Percentiles rank a stretch among this genome's conserved stretches.
phyloP scores from a whole-genome alignment of 2,888 invertebrate species.

The Ashinkailepas kermadecensis region DNA sequence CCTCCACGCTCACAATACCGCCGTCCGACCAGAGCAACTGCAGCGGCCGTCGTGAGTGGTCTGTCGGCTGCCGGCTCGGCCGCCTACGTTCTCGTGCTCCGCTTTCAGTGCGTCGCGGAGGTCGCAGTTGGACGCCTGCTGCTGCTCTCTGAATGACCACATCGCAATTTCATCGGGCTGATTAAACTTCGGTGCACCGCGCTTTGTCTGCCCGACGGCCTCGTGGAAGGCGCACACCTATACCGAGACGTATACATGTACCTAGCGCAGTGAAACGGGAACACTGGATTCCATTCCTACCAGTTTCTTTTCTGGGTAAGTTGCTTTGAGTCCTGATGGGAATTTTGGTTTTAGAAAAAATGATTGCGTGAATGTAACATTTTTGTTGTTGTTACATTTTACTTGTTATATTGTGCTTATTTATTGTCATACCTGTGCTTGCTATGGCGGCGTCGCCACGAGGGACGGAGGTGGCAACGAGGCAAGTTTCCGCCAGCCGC shows the following conservation, averaged over 20 bases:
- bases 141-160: not conserved
- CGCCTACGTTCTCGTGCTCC: not conserved
- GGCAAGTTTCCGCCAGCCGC: no score
- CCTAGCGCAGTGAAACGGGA: not conserved
- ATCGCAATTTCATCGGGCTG: not conserved
- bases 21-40: not conserved
- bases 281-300: slow-evolving; percentile 17
- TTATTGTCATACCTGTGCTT: no score
- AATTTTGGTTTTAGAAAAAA: not conserved
- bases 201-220: not conserved
- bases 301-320: slow-evolving; percentile 16
- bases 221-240: not conserved
- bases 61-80: not conserved
- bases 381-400: no score
- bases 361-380: no score
- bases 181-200: not conserved
- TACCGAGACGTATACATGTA: not conserved
- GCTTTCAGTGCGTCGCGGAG: not conserved
- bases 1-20: slow-evolving; percentile 1
- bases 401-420: no score
- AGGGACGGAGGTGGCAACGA: no score
- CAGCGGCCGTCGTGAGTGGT: not conserved
- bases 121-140: not conserved
- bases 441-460: no score
- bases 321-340: not conserved